Percentiles rank a stretch among this genome's conserved stretches.
Evolutionary conservation across 2,888 invertebrate genomes (phyloP).

Genomic region (Phortica magna): DNA sequence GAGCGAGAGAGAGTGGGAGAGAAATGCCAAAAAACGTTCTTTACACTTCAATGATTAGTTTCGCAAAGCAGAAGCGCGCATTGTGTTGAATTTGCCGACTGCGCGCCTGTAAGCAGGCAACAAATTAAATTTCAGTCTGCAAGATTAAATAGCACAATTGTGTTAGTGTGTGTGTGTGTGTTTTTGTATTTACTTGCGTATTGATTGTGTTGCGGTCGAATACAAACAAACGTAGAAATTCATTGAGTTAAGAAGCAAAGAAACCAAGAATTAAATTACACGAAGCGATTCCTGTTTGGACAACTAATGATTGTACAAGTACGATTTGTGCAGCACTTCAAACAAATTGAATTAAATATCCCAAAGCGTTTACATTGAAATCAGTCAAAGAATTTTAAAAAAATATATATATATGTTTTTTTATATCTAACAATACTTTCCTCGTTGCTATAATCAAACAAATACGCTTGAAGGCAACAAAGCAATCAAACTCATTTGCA

Average conservation of each 20-base stretch:
- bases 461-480: no score
- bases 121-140: constrained; percentile 21
- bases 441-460: not conserved
- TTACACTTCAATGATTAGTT: constrained; percentile 34
- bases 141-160: constrained; percentile 26
- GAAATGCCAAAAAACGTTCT: constrained; percentile 12
- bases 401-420: not conserved
- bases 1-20: not conserved
- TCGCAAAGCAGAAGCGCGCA: not conserved
- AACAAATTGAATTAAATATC: not conserved
- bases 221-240: constrained; percentile 1
- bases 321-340: not conserved
- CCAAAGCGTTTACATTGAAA: not conserved
- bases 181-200: constrained; percentile 23
- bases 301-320: constrained; percentile 6
- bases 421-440: no score
- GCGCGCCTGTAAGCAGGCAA: constrained; percentile 8
- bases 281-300: not conserved
- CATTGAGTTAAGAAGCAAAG: constrained; percentile 16
- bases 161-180: constrained; percentile 38
- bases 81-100: not conserved
- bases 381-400: not conserved
- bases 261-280: not conserved
- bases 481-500: no score
- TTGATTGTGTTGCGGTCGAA: constrained; percentile 19